Base-by-base conservation (phyloP, 2,113 vertebrate species). In the Tapirus terrestris region DNA sequence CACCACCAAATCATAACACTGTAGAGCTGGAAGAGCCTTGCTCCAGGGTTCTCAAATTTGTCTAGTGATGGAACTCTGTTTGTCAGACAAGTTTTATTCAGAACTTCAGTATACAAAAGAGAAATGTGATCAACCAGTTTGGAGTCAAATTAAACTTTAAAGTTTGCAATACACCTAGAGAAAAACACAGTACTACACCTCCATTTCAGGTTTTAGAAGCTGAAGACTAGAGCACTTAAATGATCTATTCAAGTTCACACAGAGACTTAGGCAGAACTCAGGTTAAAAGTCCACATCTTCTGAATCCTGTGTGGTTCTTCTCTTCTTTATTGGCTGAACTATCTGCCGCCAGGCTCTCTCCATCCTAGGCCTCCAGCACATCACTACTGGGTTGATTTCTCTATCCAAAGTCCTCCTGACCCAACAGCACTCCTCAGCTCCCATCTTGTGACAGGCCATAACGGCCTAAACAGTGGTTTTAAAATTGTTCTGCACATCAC, bases 71-170 rank as follows among this genome's bases (percentile, higher is more conserved):
- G 12, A 94, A 87, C 33, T 83, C 39, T 81, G 33, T 61, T 60
- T 85, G 39, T 88, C 77, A 84, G 79, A 89, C 39, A 80, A 63
- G n/a, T 45, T 89, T 82, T 43, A 94, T 73, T 89, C 60, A 75
- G 61, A 89, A 96, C 27, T 73, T 80, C 36, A 83, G 39, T 27
- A 77, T 31, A 61, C 39, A 60, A 63, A 70, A 94, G 48, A 68
- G 70, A 94, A 89, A 94, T 48, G 25, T 33, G 36, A 95, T 85
- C 36, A 21, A 72, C 65, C 65, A 60, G 72, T 48, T 85, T 7
- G 7, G 16, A 73, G 21, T 87, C 21, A 53, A 75, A 75, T 68
- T 76, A 45, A 77, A 89, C 80, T 95, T 73, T 14, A 60, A 0
- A 72, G n/a, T 68, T 27, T 82, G 25, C 45, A 77, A 79, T 58